phyloP scores from a whole-genome alignment of 1,140 invertebrate genomes.

The Chlorops oryzae region DNA sequence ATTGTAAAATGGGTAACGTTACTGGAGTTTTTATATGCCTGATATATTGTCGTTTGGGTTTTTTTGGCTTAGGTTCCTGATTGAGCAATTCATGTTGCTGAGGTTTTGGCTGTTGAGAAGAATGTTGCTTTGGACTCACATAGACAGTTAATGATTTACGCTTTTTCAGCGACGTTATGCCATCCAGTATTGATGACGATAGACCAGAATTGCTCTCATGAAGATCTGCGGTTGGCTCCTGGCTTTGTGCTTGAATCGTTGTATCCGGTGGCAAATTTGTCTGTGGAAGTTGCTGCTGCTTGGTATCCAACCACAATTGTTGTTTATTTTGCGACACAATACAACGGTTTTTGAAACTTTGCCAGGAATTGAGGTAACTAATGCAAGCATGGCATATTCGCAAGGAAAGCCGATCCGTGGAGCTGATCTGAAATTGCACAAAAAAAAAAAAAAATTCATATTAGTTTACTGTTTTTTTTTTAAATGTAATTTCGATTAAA shows the following conservation, averaged over 20 bases:
- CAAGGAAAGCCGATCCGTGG: slow-evolving; percentile 37
- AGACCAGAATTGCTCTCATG: slow-evolving; percentile 15
- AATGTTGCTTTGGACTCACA: slow-evolving; percentile 46
- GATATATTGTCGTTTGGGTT: slow-evolving; percentile 8
- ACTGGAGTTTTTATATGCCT: slow-evolving; percentile 5
- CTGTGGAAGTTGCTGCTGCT: slow-evolving; percentile 24
- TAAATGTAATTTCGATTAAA: background rate
- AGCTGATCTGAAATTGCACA: slow-evolving; percentile 29
- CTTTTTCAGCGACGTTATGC: slow-evolving; percentile 43
- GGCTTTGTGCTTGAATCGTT: slow-evolving; percentile 9
- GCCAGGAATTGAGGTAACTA: slow-evolving; percentile 47
- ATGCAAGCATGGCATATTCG: slow-evolving; percentile 46
- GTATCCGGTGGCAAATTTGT: slow-evolving; percentile 7
- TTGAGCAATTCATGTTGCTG: slow-evolving; percentile 13
- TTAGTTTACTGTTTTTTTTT: background rate
- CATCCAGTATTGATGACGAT: slow-evolving; percentile 34
- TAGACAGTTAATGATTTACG: slow-evolving; percentile 47
- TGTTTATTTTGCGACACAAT: slow-evolving; percentile 41
- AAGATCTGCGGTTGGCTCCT: too few relatives aligned
- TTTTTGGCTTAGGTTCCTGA: background rate
- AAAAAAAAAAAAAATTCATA: background rate
- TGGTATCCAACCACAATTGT: slow-evolving; percentile 38
- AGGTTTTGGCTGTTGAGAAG: slow-evolving; percentile 25
- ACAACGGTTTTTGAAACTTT: slow-evolving; percentile 47
- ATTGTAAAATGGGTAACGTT: too few relatives aligned